Evolutionary conservation across 2,797 vertebrate genomes (phyloP), one percentile per base, ranked within the genome.

Genomic region (Eidolon dupreanum): DNA sequence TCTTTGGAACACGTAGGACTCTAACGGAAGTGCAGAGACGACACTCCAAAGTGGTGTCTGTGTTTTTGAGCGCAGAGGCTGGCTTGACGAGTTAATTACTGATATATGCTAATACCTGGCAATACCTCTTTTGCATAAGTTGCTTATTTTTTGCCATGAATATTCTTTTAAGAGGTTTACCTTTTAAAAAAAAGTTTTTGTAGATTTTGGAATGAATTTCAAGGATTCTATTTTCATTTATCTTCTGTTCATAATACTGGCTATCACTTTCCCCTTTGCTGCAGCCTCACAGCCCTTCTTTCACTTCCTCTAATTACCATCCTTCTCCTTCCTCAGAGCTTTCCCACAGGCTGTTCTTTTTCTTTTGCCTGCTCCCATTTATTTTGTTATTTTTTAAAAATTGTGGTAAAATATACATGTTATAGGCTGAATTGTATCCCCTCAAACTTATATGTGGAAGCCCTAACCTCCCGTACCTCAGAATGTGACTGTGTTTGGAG

Each of bases 181-280:
- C 33, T 59, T 65, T 43, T 87, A 1, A 41, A 41, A 41, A 41
- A 11, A 46, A 41, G 33, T 36, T 68, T 74, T 75, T 61, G 16
- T 53, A 83, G 46, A 92, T 77, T 93, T 74, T 79, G 74, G 22
- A 66, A 61, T 74, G 57, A 66, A 36, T 90, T 79, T 93, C 73
- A 85, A 79, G 86, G 33, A 36, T 8, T 16, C 4, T n/a, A 19
- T 95, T 77, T 94, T 88, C 1, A 2, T 38, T 83, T 70, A 28
- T 11, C 61, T 61, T 77, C 41, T 55, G 5, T 61, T 61, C 5
- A 11, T 49, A 6, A 68, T 46, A 28, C 22, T 75, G 36, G 84
- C 33, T 26, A 12, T 70, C 24, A n/a, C 19, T n/a, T 16, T 12
- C 51, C 0, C 1, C 38, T 83, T 28, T 20, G 43, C 31, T 31